Evolutionary conservation across 1,140 invertebrate genomes (phyloP), one percentile per base, ranked within the genome.

Genomic region (Drosophila aff.): DNA sequence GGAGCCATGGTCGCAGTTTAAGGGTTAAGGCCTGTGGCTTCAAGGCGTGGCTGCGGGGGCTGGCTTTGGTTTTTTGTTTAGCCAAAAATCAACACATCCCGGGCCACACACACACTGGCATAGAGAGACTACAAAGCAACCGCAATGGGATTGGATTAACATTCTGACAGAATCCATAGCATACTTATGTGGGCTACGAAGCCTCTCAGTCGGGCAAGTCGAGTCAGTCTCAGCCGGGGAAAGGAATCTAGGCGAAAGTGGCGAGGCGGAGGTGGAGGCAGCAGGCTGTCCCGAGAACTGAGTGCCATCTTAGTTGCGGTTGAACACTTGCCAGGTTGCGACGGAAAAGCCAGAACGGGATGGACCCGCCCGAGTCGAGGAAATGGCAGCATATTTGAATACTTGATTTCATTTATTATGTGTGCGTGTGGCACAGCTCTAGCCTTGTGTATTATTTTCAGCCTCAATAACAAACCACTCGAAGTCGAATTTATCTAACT

Each of bases 111-210:
- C 23, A 40, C 18, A 53, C 33, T 31, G 11, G 11, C 64, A 21
- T 47, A 36, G 31, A 40, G 44, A 47, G 49, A 84, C 84, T 81
- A 89, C 85, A 89, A 89, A 89, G 87, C 82, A 76, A 89, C 84
- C 84, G 85, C 84, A 89, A 69, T 89, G 78, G 78, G 85, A 89
- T 89, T 89, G 86, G 78, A 90, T 89, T 89, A 89, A 90, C 81
- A 89, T 84, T 81, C 80, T 43, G 57, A 38, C 59, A 68, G 77
- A 83, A 80, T 84, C 81, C 69, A 80, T 72, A 62, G 75, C 75
- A 72, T 65, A 68, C 79, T 79, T 76, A 53, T 72, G 59, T 63
- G 73, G 76, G 59, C 11, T 43, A 44, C 33, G 26, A 28, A 46
- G 44, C 52, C 28, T 36, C 44, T 47, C 28, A 44, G 49, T 33